Base-by-base conservation (phyloP, 1,140 invertebrate genomes). In the Ooceraea biroi region DNA sequence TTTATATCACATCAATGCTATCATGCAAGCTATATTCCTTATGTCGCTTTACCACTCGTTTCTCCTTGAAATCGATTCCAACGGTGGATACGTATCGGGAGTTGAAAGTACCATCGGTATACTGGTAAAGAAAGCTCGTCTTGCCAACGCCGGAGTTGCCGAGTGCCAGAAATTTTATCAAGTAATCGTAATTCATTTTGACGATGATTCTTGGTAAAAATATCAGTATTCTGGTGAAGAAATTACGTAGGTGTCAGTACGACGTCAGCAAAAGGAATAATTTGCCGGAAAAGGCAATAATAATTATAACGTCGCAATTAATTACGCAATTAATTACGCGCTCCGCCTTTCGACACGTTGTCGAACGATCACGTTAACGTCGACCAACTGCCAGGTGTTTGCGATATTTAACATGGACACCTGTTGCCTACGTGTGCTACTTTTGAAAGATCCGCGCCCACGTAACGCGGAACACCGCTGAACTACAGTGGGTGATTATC, bases 61-160 rank as follows among this genome's bases (percentile, higher is more conserved):
- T 99, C 95, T 99, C 98, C 92, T 98, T 96, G 92, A 99, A 99
- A 94, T 99, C 99, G 90, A 99, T 99, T 73, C 99, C 99, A 77
- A 99, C 99, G 8, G 99, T 99, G 3, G 98, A 99, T 85, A 99
- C 98, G 93, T 99, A 99, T 94, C 97, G 97, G 8, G 97, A 96
- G 91, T 98, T 97, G 93, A 99, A 99, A 19, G 96, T 95, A 68
- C 97, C 98, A 95, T 99, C 98, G 1, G 98, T 99, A 91, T 99
- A 99, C 91, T 99, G 98, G 94, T 98, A 98, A 22, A 99, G 94
- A 89, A 98, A 98, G 91, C 97, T 98, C 0, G 98, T 99, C 95
- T 99, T 99, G 41, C 98, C 98, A 73, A 98, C 98, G 50, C 98
- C 98, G 30, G 98, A 98, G 94, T 99, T 97, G 30, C 99, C 99